phyloP scores from a whole-genome alignment of 1,140 invertebrate species.

The Tetraneura akinire region DNA sequence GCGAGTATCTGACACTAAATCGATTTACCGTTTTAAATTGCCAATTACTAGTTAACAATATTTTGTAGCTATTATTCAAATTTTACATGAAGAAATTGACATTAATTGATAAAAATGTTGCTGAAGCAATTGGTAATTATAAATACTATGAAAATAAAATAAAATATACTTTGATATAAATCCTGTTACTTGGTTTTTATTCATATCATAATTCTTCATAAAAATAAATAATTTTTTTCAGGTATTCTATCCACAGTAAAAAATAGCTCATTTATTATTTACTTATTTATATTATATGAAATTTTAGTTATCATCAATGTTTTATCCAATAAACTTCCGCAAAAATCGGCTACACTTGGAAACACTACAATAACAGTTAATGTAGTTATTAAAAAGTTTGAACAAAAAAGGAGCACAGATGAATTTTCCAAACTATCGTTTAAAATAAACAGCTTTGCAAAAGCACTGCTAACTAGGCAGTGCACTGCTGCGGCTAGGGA shows the following conservation, averaged over 20 bases:
- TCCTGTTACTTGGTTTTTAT: not conserved
- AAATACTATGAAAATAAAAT: slow-evolving; percentile 5
- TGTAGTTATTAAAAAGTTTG: not conserved
- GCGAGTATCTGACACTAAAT: not conserved
- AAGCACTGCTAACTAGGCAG: too few species aligned
- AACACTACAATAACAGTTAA: not conserved
- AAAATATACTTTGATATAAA: not conserved
- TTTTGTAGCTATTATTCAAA: not conserved
- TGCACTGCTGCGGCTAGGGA: too few species aligned
- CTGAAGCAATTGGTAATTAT: not conserved
- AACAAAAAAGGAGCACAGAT: not conserved
- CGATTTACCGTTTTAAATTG: not conserved
- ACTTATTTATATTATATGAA: not conserved
- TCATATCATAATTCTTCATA: not conserved
- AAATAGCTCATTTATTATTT: slow-evolving; percentile 9
- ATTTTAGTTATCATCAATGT: not conserved
- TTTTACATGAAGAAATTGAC: slow-evolving; percentile 4
- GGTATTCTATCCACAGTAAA: not conserved
- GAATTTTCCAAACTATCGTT: not conserved
- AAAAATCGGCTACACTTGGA: not conserved
- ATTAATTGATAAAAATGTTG: slow-evolving; percentile 8
- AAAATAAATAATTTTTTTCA: not conserved
- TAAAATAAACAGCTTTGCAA: not conserved
- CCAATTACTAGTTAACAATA: too few species aligned
- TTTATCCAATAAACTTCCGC: not conserved